Conservation (phyloP, 2,888 invertebrate species). For the Harpalus rufipes region DNA sequence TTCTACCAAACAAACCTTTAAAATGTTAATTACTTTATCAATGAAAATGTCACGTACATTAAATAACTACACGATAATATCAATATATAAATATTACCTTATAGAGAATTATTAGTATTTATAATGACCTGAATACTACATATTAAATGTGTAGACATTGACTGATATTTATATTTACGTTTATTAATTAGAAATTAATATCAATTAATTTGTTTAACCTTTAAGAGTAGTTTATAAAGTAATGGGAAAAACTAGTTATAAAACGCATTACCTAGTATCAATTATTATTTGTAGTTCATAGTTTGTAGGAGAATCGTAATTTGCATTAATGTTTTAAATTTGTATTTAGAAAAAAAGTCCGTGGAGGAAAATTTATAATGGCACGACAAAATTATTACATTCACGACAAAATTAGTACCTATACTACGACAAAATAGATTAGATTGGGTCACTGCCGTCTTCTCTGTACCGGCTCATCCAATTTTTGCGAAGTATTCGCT, state of each 20-base stretch:
- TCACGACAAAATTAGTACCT: no score
- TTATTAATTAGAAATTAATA: constrained; percentile 1
- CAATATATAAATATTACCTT: neutral
- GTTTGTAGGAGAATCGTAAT: no score
- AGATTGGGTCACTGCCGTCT: no score
- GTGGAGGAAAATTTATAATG: no score
- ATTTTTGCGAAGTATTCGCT: no score
- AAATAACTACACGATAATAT: neutral
- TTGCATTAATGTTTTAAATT: no score
- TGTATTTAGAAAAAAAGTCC: no score
- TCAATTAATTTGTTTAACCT: neutral
- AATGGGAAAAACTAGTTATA: neutral
- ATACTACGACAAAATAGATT: no score
- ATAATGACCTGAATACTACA: neutral
- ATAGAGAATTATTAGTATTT: neutral
- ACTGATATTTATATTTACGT: neutral
- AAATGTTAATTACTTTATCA: neutral
- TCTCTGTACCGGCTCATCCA: no score
- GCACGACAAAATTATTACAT: no score
- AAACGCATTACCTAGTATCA: no score
- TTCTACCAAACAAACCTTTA: neutral
- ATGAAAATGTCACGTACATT: neutral
- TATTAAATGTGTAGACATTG: neutral
- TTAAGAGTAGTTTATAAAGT: neutral
- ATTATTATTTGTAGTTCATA: no score